phyloP scores from a whole-genome alignment of 1,140 invertebrate species.

The Nebria ingens region DNA sequence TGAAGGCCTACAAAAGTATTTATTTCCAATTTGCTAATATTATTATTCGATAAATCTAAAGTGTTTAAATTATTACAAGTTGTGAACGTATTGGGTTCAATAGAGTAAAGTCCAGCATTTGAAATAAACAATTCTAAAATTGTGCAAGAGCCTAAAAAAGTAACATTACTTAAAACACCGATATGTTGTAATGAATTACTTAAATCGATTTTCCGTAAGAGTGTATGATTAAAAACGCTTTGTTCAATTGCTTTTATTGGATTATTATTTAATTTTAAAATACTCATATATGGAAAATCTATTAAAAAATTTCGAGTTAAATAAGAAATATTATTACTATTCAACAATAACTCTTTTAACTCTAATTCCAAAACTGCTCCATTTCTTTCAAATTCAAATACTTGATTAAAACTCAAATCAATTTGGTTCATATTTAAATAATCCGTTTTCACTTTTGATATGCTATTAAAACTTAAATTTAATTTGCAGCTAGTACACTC shows the following conservation, averaged over 20 bases:
- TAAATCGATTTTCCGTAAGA: too few species aligned
- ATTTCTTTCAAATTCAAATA: not conserved
- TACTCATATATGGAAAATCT: not conserved
- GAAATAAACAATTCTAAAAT: too few species aligned
- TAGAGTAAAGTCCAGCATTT: not conserved
- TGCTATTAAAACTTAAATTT: not conserved
- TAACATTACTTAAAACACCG: too few species aligned
- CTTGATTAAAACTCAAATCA: not conserved
- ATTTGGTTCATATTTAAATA: not conserved
- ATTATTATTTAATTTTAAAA: slow-evolving; percentile 1
- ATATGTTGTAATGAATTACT: too few species aligned
- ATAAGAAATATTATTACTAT: not conserved
- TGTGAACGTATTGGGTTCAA: not conserved
- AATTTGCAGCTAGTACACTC: too few species aligned
- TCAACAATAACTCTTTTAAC: not conserved
- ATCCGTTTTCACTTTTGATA: not conserved
- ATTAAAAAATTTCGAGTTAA: not conserved
- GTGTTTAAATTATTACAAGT: not conserved
- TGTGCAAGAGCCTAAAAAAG: too few species aligned
- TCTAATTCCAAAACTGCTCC: not conserved
- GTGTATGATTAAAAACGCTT: too few species aligned
- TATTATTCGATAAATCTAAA: not conserved
- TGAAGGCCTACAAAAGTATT: not conserved
- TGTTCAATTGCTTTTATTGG: not conserved
- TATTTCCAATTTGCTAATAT: not conserved